Conservation (phyloP, 2,113 vertebrate species). For the Nematolebias whitei region DNA sequence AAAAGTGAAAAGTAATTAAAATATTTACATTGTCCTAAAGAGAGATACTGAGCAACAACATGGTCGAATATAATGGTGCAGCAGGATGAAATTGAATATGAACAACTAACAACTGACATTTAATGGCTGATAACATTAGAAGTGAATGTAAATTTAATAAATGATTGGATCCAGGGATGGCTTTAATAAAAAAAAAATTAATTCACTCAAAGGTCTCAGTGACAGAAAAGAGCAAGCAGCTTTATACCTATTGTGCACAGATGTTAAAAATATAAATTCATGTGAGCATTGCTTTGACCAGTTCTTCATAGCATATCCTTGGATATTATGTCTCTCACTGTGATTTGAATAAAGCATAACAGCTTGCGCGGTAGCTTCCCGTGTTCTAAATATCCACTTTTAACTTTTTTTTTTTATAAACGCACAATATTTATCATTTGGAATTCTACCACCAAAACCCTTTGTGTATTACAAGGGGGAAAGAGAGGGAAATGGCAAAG, state of each 20-base stretch:
- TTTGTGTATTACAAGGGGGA: conserved; percentile 64
- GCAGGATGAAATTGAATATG: no score
- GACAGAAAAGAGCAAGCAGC: background rate
- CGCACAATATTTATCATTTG: conserved; percentile 76
- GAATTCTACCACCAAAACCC: conserved; percentile 69
- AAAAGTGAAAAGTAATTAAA: no score
- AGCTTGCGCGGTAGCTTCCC: conserved; percentile 52
- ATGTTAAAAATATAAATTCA: conserved; percentile 62
- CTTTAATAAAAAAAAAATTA: no score
- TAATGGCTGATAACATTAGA: no score
- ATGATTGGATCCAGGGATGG: no score
- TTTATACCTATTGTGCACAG: conserved; percentile 47
- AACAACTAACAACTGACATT: no score
- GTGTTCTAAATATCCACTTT: conserved; percentile 69
- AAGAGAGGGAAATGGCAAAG: conserved; percentile 68
- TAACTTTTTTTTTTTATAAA: conserved; percentile 71
- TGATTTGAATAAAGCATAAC: conserved; percentile 64
- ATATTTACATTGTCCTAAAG: no score
- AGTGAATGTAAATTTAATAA: background rate
- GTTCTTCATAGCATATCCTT: conserved; percentile 68
- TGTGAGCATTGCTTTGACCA: conserved; percentile 69
- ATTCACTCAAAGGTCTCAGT: no score
- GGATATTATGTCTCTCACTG: conserved; percentile 53
- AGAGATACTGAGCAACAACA: no score
- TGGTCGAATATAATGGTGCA: no score